Evolutionary conservation across 2,797 vertebrate genomes (phyloP), one percentile per base, ranked within the genome.

Genomic region (Sandelia bainsii): DNA sequence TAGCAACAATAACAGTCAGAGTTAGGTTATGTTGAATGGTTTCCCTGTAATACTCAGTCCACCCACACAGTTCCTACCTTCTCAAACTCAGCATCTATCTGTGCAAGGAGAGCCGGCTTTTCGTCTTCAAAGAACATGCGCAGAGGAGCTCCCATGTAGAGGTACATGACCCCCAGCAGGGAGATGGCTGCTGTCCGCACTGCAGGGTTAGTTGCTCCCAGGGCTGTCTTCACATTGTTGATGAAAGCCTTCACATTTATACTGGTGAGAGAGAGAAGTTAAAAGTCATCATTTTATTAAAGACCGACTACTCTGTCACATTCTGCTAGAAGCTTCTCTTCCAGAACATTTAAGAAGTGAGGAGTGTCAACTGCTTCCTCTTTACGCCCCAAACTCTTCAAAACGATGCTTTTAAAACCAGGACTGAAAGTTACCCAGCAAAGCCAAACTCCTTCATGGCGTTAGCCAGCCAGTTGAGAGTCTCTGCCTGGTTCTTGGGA

Each of bases 371-470:
- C 37, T 6, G 27, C 27, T 29, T 29, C 27, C 37, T 39, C 40
- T 16, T 42, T 42, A 42, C 13, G 7, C 40, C 37, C 8, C 4
- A 42, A 42, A 42, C 12, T 16, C 12, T 14, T 14, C 2, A 16
- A 16, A 42, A 10, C 13, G 6, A 37, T n/a, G 14, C 19, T n/a
- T n/a, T 5, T 27, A 23, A 46, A 51, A 57, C 8, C n/a, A 58
- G 1, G n/a, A 22, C 16, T 13, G 29, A 8, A 50, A 59, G 4
- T 80, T 93, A 99, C 98, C 98, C 98, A 73, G 95, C 90, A 92
- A 99, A 99, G 32, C 98, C 97, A 92, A 99, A 99, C 90, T 99
- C 98, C 91, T 98, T 99, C 92, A 99, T 99, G 53, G 97, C 97
- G 83, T 96, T 97, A 53, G 97, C 94, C 64, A 99, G 90, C 98